Base-by-base conservation (phyloP, 2,888 invertebrate genomes). In the Scaeva pyrastri region DNA sequence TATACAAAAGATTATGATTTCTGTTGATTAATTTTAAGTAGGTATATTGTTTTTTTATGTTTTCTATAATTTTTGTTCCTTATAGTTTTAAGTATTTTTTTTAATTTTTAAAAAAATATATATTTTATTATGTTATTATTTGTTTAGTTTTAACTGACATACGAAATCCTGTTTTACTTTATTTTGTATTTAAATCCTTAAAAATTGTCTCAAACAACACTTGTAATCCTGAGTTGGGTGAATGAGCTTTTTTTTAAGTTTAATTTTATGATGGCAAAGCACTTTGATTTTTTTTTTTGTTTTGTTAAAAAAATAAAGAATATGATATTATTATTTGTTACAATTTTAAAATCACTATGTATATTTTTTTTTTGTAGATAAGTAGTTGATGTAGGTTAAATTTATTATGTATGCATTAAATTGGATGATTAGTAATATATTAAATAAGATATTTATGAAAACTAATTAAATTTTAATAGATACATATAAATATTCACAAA, bases 181-280 rank as follows among this genome's bases (percentile, higher is more conserved):
- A 71, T 31, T 58, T 43, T 50, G n/a, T 64, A 64, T 39, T 48
- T 31, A 7, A 74, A 36, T 64, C 74, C 66, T 39, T 58, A 52
- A 41, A 77, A 60, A 52, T 55, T 60, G 45, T 75, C 77, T 66
- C 78, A 78, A 73, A 72, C 81, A 85, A 85, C 85, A 81, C 85
- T 85, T 81, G 66, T 85, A 85, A 85, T 85, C 85, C 85, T 85
- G 85, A 85, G 85, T 85, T 81, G 48, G 81, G 85, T 85, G 85
- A 68, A 75, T 68, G 85, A 81, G 72, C 60, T 75, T 45, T 62
- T 1, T 36, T 41, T 52, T 14, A 64, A 41, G 19, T 16, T 14
- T 58, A 2, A 41, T 58, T 58, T 21, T 10, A 41, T 68, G 52
- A 64, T 62, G 50, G 56, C 77, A 82, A 76, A 82, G 77, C 82